Evolutionary conservation across 2,113 vertebrate genomes (phyloP).

Genomic region (Eolophus roseicapilla): DNA sequence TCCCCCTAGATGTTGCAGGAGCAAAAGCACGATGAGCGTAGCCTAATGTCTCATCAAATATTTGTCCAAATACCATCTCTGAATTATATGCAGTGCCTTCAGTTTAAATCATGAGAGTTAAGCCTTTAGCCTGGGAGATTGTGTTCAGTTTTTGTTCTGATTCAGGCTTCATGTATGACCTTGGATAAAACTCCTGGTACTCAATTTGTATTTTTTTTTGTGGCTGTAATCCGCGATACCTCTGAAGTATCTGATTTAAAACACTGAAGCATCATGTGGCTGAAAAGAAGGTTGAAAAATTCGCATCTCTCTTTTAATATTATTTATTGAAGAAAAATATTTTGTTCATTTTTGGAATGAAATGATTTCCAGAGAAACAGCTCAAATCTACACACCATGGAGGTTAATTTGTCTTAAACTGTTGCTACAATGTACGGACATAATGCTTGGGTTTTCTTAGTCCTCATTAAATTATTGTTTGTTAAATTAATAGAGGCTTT

Average conservation of each 20-base stretch:
- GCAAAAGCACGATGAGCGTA: background rate
- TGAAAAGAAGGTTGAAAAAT: background rate
- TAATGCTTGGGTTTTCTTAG: background rate
- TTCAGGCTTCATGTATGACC: background rate
- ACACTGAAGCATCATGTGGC: background rate
- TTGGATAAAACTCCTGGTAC: background rate
- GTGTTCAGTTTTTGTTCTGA: background rate
- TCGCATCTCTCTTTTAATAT: background rate
- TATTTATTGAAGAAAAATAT: background rate
- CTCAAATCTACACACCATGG: background rate
- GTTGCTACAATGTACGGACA: background rate
- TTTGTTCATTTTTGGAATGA: background rate
- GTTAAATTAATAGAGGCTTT: background rate
- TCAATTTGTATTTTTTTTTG: background rate
- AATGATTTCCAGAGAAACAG: background rate
- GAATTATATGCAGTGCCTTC: background rate
- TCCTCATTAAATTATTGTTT: background rate
- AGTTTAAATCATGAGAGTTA: background rate
- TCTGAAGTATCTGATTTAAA: background rate
- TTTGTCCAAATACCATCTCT: background rate
- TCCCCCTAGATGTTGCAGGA: background rate
- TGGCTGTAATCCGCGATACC: background rate
- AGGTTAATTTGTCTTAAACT: background rate
- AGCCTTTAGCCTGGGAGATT: background rate
- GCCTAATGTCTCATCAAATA: background rate